A percentile compares a stretch with the other conserved stretches of the same genome.
These are phyloP conservation scores for Bimastos eiseni DNA, from an alignment of 2,888 invertebrate species.

Conservation along the genomic window DNA sequence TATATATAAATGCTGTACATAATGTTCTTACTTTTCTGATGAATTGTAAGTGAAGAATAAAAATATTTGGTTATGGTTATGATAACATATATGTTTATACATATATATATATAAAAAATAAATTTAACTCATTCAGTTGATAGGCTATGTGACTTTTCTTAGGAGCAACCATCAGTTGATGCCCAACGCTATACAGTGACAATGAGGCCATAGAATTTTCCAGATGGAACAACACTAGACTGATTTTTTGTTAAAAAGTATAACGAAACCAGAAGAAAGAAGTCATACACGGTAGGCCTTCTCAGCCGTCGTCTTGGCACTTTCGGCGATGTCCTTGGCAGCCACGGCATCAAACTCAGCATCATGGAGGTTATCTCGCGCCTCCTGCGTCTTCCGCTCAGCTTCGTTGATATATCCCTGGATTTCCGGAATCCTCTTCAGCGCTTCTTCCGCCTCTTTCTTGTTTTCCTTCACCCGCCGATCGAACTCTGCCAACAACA, in stretches of 20 bases:
- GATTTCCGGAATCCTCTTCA: slow-evolving; percentile 77
- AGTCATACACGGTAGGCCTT: slow-evolving; percentile 63
- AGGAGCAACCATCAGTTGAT: not conserved
- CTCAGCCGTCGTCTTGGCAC: slow-evolving; percentile 56
- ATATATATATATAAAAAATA: too few relatives aligned
- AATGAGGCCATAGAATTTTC: too few relatives aligned
- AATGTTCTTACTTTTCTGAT: too few relatives aligned
- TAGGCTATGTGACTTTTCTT: not conserved
- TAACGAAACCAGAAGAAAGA: not conserved
- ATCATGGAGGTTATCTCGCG: slow-evolving; percentile 73
- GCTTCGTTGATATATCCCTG: slow-evolving; percentile 74
- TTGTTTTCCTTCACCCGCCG: slow-evolving; percentile 87
- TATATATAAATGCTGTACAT: too few relatives aligned
- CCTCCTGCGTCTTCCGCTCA: slow-evolving; percentile 64
- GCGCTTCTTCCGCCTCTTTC: slow-evolving; percentile 80
- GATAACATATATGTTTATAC: too few relatives aligned
- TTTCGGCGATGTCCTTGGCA: slow-evolving; percentile 61
- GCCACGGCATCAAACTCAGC: slow-evolving; percentile 69
- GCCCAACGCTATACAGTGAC: not conserved
- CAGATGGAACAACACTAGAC: too few relatives aligned
- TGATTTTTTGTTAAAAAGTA: too few relatives aligned
- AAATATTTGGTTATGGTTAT: too few relatives aligned
- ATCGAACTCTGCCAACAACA: slow-evolving; percentile 56
- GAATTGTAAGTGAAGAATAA: too few relatives aligned
- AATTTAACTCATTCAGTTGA: too few relatives aligned